These are phyloP conservation scores for Periplaneta americana DNA, from an alignment of 1,140 invertebrate genomes.

Conservation along the genomic window DNA sequence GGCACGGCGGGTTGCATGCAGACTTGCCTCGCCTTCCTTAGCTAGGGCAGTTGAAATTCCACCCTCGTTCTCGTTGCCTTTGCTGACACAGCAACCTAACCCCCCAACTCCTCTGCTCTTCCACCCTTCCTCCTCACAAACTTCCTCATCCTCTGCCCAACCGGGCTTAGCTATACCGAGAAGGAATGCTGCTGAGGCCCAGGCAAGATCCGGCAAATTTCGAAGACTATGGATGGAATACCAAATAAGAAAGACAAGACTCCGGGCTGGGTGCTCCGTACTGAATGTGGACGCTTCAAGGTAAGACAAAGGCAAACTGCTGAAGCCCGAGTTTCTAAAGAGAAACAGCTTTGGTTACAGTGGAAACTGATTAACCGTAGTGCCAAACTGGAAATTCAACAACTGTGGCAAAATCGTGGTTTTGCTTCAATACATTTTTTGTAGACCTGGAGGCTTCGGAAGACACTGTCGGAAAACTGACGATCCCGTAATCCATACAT, in stretches of 20 bases:
- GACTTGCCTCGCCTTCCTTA: not conserved
- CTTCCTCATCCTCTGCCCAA: not conserved
- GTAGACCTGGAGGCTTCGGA: too few species aligned
- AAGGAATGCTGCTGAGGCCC: not conserved
- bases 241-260: conserved; percentile 1
- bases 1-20: not conserved
- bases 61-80: not conserved
- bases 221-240: not conserved
- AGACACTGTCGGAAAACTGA: too few species aligned
- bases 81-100: conserved; percentile 2
- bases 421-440: too few species aligned
- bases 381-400: not conserved
- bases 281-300: not conserved
- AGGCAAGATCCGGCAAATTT: conserved; percentile 3
- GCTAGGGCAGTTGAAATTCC: conserved; percentile 1
- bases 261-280: not conserved
- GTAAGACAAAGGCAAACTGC: not conserved
- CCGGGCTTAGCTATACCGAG: not conserved
- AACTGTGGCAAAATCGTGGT: not conserved
- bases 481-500: too few species aligned
- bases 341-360: not conserved
- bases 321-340: not conserved
- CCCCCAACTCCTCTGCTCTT: not conserved
- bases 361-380: not conserved
- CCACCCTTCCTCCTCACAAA: not conserved